Conservation (phyloP, 1,140 invertebrate genomes). For the Bombyx mandarina region DNA sequence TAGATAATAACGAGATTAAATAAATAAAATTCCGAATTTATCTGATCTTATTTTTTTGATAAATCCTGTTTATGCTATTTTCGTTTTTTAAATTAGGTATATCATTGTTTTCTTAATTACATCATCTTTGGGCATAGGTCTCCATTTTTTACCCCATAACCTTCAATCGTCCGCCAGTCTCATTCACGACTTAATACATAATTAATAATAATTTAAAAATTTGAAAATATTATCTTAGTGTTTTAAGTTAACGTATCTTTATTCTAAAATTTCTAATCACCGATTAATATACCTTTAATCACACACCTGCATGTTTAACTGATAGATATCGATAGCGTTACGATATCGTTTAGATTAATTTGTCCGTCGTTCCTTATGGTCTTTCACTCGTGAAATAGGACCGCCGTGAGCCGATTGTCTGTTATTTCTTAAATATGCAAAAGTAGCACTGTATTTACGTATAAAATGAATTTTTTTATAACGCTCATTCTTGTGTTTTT, state of each 20-base stretch:
- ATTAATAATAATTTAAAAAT: no score
- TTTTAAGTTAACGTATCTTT: background rate
- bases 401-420: background rate
- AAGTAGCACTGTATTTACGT: no score
- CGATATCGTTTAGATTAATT: background rate
- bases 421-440: background rate
- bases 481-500: no score
- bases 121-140: no score
- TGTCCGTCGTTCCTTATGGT: slow-evolving; percentile 1
- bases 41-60: background rate
- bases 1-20: background rate
- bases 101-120: no score
- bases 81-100: no score
- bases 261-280: slow-evolving; percentile 8
- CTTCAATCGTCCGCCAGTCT: no score
- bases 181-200: no score
- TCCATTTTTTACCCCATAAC: no score
- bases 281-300: slow-evolving; percentile 21
- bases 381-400: slow-evolving; percentile 14
- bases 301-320: slow-evolving; percentile 35
- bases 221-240: background rate
- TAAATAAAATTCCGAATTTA: background rate
- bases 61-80: no score
- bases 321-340: slow-evolving; percentile 42
- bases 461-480: no score